Conservation (phyloP, 2,113 vertebrate genomes). For the Eulemur macaco region DNA sequence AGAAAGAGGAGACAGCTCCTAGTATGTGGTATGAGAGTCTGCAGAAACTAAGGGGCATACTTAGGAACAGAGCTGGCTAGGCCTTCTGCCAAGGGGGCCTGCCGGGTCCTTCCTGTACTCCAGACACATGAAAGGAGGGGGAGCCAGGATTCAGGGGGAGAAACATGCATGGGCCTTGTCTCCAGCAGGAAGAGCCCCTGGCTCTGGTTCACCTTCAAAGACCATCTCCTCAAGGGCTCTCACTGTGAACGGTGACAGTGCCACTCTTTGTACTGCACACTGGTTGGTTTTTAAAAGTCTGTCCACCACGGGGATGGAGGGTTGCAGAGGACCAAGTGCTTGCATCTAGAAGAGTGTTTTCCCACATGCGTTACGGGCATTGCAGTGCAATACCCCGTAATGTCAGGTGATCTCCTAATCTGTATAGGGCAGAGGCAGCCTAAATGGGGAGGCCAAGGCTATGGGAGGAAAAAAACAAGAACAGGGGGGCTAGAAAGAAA, state of each 20-base stretch:
- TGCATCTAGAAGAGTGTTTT: neutral
- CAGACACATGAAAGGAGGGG: neutral
- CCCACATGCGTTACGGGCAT: accelerated
- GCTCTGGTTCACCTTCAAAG: neutral
- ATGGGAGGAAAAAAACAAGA: too few species aligned
- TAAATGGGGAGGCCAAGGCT: too few species aligned
- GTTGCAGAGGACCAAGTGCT: neutral
- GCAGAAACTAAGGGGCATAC: accelerated
- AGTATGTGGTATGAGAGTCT: neutral
- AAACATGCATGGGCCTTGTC: neutral
- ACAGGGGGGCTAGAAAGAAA: neutral
- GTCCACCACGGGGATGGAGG: accelerated
- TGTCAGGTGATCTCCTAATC: neutral
- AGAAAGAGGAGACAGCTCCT: neutral
- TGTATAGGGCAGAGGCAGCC: neutral
- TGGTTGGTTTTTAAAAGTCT: neutral
- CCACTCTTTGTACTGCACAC: accelerated
- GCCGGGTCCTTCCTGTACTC: neutral
- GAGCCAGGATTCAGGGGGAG: neutral
- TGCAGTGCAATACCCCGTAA: accelerated
- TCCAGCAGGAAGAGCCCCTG: neutral
- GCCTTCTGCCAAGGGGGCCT: neutral
- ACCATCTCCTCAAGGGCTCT: neutral
- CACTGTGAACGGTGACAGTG: neutral
- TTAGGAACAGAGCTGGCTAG: neutral